Base-by-base conservation (phyloP, 1,140 invertebrate species). In the Drosophila auraria region DNA sequence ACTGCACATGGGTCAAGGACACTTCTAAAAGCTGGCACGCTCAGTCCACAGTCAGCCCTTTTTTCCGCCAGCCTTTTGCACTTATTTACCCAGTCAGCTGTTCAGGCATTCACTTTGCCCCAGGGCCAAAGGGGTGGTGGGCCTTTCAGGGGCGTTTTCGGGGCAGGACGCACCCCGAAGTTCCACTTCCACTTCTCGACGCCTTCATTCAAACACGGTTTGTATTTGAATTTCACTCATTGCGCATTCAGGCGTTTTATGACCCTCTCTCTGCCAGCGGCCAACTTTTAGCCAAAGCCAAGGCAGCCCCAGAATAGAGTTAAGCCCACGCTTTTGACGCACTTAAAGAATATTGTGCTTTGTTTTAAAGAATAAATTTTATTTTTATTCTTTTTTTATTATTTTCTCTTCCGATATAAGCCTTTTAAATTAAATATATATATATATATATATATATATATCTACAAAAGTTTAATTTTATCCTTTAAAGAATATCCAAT, bases 211-310 rank as follows among this genome's bases (percentile, higher is more conserved):
- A 89, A 76, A 66, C 78, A 81, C 70, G 56, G 66, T 49, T 84
- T 75, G 71, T 75, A 70, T 81, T 84, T 84, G 68, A 75, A 79
- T 82, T 84, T 83, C 70, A 82, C 86, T 84, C 75, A 65, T 72
- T 90, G 86, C 75, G 82, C 78, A 90, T 90, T 90, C 78, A 90
- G 80, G 71, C 71, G 53, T 74, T 84, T 86, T 74, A 81, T 86
- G 82, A 65, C 57, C 70, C 64, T 68, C 53, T 63, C 62, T 63
- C 62, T 66, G 51, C 71, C 63, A 40, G 27, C 17, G 59, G 62
- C 44, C 50, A 47, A 66, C 65, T 83, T 83, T 74, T 51, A 64
- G 60, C 68, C 65, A 80, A 72, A 73, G 68, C 78, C 66, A 65
- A 79, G 69, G 68, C 47, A 73, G 57, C 40, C 6, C 14, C 25